A percentile compares a stretch with the other conserved stretches of the same genome.
Evolutionary conservation across 2,113 vertebrate genomes (phyloP).

Genomic region (Redunca redunca): DNA sequence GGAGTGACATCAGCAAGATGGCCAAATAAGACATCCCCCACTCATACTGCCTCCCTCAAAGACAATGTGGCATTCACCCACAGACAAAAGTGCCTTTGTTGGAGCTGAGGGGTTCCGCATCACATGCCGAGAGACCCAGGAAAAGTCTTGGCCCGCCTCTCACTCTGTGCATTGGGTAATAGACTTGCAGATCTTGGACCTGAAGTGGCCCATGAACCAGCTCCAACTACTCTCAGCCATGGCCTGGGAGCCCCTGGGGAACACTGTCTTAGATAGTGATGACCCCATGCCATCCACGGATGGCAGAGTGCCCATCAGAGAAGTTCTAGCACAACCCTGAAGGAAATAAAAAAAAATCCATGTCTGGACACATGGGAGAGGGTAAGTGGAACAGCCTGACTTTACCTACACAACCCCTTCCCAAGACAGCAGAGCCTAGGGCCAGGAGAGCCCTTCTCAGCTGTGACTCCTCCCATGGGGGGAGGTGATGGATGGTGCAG

Average conservation of each 20-base stretch:
- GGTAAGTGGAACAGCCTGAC: background rate
- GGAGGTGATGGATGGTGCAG: background rate
- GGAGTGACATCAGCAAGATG: background rate
- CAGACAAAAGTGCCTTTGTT: background rate
- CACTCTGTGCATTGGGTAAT: background rate
- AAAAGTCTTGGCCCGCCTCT: background rate
- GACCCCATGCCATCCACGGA: background rate
- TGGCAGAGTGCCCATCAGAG: background rate
- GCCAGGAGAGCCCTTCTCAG: background rate
- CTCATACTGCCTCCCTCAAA: background rate
- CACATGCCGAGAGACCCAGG: background rate
- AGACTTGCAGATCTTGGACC: background rate
- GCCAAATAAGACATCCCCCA: background rate
- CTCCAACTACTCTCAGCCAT: background rate
- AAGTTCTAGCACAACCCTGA: background rate
- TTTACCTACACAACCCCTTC: background rate
- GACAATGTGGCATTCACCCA: background rate
- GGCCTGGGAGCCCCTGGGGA: background rate
- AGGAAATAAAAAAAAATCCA: background rate
- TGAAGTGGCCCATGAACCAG: background rate
- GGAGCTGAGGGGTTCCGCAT: background rate
- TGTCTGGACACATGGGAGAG: background rate
- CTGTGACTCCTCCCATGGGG: background rate
- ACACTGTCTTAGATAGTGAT: background rate
- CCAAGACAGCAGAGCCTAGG: rapidly evolving